Evolutionary conservation across 2,797 vertebrate genomes (phyloP).

Genomic region (Scolopax bukidnonensis): DNA sequence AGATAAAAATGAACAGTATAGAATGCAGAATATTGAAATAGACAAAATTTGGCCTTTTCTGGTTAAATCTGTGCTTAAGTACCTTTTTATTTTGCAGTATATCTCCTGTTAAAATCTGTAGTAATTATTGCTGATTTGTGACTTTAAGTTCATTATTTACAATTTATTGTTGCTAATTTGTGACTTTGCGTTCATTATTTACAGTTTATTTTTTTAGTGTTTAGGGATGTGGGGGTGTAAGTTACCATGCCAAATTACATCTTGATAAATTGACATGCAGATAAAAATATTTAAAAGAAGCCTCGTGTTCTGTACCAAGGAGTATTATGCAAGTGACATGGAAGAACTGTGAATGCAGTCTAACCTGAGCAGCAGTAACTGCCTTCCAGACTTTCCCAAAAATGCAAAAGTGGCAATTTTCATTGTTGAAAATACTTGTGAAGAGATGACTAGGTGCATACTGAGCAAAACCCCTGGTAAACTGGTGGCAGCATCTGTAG

Average conservation of each 20-base stretch:
- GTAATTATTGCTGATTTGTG: neutral
- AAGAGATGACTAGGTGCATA: neutral
- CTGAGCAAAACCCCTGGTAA: neutral
- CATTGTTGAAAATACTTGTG: neutral
- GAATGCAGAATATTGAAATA: neutral
- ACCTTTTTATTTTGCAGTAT: neutral
- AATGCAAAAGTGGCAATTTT: neutral
- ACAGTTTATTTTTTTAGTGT: neutral
- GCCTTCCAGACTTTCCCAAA: neutral
- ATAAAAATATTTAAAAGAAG: neutral
- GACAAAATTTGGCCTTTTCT: neutral
- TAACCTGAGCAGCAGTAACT: neutral
- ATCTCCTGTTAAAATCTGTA: neutral
- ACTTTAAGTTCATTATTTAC: neutral
- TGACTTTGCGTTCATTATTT: neutral
- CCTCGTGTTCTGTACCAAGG: neutral
- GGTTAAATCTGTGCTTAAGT: neutral
- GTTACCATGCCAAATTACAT: neutral
- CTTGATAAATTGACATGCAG: neutral
- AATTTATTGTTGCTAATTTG: neutral
- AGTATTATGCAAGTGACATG: neutral
- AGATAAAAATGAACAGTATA: slow-evolving; percentile 41
- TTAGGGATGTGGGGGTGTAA: neutral
- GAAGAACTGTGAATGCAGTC: neutral
- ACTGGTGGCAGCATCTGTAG: neutral